phyloP scores from a whole-genome alignment of 2,113 vertebrate genomes.

The Danio rerio region DNA sequence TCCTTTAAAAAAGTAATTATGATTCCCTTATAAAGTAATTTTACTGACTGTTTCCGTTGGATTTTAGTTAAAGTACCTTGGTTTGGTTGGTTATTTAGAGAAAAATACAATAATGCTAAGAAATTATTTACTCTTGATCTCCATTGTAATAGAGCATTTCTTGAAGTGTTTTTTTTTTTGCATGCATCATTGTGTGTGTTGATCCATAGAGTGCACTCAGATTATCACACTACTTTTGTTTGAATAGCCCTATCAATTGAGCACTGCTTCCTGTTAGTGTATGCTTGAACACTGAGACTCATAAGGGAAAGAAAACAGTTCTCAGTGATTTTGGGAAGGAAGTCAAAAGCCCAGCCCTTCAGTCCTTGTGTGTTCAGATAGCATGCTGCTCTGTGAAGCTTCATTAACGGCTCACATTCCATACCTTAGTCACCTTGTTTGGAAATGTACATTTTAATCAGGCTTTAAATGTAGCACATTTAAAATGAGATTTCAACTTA shows the following conservation, averaged over 20 bases:
- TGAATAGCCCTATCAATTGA: constrained; percentile 8
- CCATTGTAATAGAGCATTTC: not conserved
- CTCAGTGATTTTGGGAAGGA: constrained; percentile 25
- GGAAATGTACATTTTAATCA: constrained; percentile 9
- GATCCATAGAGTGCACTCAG: not conserved
- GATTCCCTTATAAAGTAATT: no score
- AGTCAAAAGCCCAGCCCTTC: constrained; percentile 30
- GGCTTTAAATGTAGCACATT: not conserved
- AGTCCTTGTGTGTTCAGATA: constrained; percentile 7
- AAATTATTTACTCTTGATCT: no score
- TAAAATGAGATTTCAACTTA: not conserved
- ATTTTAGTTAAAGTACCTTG: no score
- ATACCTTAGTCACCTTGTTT: constrained; percentile 4
- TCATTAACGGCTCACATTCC: constrained; percentile 32
- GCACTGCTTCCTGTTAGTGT: constrained; percentile 16
- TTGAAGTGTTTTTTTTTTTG: not conserved
- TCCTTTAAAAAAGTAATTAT: no score
- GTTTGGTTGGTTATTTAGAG: no score
- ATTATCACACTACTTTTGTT: not conserved
- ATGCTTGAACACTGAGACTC: constrained; percentile 1
- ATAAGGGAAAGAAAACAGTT: constrained; percentile 27
- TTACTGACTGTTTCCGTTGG: no score
- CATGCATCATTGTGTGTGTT: not conserved
- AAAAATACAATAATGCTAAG: no score
- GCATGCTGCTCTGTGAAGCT: constrained; percentile 26